Conservation (phyloP, 2,113 vertebrate genomes). For the Cephalophus harveyi region DNA sequence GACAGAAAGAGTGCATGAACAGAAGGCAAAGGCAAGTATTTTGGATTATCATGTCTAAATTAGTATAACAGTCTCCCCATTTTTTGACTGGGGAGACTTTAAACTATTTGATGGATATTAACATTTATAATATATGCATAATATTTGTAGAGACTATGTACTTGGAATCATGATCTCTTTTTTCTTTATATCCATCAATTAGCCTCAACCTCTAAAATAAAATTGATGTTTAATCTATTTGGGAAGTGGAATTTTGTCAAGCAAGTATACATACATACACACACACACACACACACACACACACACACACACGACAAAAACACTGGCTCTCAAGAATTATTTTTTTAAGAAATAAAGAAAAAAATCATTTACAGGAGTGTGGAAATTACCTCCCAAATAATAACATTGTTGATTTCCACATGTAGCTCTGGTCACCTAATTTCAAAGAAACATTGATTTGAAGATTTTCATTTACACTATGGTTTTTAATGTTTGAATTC, state of each 20-base stretch:
- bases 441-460: background rate
- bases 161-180: background rate
- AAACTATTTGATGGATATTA: background rate
- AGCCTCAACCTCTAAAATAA: background rate
- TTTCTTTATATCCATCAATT: background rate
- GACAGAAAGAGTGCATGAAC: background rate
- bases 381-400: background rate
- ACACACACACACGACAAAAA: background rate
- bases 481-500: background rate
- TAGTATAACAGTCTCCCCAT: background rate
- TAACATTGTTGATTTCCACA: background rate
- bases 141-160: background rate
- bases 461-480: background rate
- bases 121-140: background rate
- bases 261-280: background rate
- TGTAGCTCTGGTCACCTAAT: background rate
- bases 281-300: background rate
- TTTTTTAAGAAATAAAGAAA: background rate
- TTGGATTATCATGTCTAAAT: background rate
- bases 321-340: background rate
- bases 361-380: background rate
- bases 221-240: background rate
- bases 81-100: background rate
- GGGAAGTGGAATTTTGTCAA: background rate
- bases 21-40: background rate